Evolutionary conservation across 1,140 invertebrate species (phyloP).

Genomic region (Bombus sylvicola): DNA sequence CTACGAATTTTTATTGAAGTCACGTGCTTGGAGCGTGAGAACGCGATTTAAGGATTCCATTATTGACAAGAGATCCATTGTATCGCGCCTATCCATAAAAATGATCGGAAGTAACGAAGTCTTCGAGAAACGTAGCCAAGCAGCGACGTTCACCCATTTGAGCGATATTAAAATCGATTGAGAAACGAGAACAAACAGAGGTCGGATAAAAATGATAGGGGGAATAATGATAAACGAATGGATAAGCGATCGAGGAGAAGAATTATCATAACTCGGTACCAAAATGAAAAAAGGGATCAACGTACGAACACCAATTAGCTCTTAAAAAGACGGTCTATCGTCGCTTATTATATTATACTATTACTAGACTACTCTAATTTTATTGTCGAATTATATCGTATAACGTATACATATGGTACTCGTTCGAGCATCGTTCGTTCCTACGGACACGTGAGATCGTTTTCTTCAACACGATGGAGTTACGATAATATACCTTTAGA

Average conservation of each 20-base stretch:
- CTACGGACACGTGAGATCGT: not conserved
- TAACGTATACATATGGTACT: conserved; percentile 19
- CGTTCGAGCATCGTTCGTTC: conserved; percentile 15
- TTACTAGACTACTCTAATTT: conserved; percentile 59
- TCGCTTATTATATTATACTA: conserved; percentile 71
- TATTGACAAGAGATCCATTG: not conserved
- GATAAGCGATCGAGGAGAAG: not conserved
- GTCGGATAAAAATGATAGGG: not conserved
- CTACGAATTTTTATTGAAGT: not conserved
- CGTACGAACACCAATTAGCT: conserved; percentile 83
- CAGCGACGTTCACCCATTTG: not conserved
- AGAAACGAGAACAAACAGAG: not conserved
- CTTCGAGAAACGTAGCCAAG: not conserved
- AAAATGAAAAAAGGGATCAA: conserved; percentile 81
- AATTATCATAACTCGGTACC: conserved; percentile 54
- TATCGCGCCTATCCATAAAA: not conserved
- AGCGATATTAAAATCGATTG: not conserved
- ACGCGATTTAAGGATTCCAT: not conserved
- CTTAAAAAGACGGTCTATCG: conserved; percentile 80
- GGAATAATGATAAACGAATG: not conserved
- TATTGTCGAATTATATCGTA: conserved; percentile 48
- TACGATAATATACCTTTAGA: conserved; percentile 8
- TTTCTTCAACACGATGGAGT: not conserved
- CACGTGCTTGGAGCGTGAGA: not conserved
- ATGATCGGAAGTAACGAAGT: not conserved